phyloP scores from a whole-genome alignment of 2,113 vertebrate genomes.

The Salvelinus alpinus region DNA sequence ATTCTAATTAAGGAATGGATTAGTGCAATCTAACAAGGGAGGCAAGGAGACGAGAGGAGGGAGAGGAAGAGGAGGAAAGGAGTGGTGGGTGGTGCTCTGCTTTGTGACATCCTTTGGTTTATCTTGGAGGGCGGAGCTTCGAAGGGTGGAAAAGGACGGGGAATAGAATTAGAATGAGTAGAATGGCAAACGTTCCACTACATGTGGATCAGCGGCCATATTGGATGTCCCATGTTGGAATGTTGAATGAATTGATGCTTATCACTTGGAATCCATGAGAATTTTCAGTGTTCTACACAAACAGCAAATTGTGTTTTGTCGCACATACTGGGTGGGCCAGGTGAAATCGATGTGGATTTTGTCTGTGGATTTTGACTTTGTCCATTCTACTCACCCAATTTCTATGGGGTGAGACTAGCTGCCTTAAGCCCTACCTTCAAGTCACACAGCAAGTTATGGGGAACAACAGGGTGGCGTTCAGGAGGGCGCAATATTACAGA shows the following conservation, averaged over 20 bases:
- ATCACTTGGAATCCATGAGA: no score
- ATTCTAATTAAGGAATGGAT: constrained; percentile 60
- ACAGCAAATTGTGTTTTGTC: no score
- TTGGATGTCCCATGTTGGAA: no score
- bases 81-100: constrained; percentile 33
- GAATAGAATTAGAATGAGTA: not conserved
- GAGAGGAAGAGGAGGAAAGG: constrained; percentile 30
- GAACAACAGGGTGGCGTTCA: constrained; percentile 8
- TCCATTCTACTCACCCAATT: constrained; percentile 17
- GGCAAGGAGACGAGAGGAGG: constrained; percentile 24
- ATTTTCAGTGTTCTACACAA: no score
- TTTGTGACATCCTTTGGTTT: constrained; percentile 70
- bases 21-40: constrained; percentile 85
- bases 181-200: not conserved
- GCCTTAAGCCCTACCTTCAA: constrained; percentile 60
- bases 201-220: not conserved
- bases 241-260: no score
- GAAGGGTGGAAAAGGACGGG: constrained; percentile 31
- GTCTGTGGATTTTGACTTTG: constrained; percentile 9
- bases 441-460: constrained; percentile 65
- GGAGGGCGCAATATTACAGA: no score
- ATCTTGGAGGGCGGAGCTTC: constrained; percentile 33
- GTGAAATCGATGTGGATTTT: not conserved
- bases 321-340: constrained; percentile 17
- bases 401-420: constrained; percentile 46